Percentiles rank a stretch among this genome's conserved stretches.
These are phyloP conservation scores for Bos taurus DNA, from an alignment of 2,113 vertebrate species.

Conservation along the genomic window DNA sequence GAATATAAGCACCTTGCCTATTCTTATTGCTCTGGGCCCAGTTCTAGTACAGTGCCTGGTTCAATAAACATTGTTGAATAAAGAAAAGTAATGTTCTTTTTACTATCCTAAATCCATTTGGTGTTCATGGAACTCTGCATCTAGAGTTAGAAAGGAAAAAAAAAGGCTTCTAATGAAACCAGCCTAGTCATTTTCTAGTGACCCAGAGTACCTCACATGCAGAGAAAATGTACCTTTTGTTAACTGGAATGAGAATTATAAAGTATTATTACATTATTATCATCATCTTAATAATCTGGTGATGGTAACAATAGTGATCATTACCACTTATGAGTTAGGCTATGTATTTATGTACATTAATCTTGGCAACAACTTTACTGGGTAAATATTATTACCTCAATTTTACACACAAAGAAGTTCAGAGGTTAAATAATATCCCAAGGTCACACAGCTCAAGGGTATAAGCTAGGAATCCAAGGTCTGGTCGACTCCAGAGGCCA, in stretches of 20 bases:
- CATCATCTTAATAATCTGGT: not conserved
- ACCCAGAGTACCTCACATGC: not conserved
- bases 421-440: not conserved
- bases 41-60: not conserved
- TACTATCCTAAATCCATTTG: not conserved
- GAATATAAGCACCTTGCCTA: not conserved
- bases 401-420: not conserved
- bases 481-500: not conserved
- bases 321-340: not conserved
- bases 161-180: not conserved
- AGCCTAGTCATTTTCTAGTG: not conserved
- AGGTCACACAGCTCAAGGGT: not conserved
- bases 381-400: not conserved
- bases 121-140: not conserved
- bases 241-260: not conserved
- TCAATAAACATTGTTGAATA: not conserved
- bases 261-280: not conserved
- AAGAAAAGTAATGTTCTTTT: constrained; percentile 9
- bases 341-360: not conserved
- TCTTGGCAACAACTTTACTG: not conserved
- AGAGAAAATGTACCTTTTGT: not conserved
- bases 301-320: not conserved
- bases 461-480: not conserved
- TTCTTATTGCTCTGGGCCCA: not conserved
- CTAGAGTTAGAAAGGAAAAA: not conserved